Percentiles rank a stretch among this genome's conserved stretches.
phyloP scores from a whole-genome alignment of 1,140 invertebrate genomes.

The Conus betulinus region DNA sequence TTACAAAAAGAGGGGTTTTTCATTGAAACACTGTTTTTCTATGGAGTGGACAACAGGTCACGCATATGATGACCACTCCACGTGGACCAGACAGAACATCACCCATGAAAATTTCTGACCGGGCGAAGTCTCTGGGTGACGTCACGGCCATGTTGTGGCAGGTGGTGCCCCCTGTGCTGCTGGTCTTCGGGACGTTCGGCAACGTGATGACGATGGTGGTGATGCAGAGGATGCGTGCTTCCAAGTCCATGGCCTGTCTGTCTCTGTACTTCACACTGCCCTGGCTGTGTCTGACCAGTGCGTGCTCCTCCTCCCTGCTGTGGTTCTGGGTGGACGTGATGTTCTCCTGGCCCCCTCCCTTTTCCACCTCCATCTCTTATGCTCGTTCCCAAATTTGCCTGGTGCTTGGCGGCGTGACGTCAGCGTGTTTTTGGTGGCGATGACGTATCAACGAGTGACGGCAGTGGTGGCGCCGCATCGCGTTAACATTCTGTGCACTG shows the following conservation, averaged over 20 bases:
- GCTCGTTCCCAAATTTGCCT: too few species aligned
- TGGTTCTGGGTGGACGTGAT: background rate
- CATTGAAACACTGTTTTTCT: too few species aligned
- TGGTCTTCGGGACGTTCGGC: too few species aligned
- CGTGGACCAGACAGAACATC: too few species aligned
- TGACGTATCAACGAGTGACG: constrained; percentile 12
- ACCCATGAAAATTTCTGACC: too few species aligned
- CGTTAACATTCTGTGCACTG: background rate
- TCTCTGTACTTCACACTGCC: background rate
- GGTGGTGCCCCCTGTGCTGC: too few species aligned
- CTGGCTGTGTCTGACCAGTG: constrained; percentile 10
- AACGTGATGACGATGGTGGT: constrained; percentile 6
- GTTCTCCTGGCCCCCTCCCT: too few species aligned
- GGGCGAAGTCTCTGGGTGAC: too few species aligned
- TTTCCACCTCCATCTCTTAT: too few species aligned
- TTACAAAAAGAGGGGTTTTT: too few species aligned
- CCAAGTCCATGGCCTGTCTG: background rate
- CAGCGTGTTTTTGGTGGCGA: background rate
- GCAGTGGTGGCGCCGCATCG: background rate
- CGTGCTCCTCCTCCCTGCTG: background rate
- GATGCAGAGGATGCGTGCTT: background rate
- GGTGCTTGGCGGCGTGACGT: background rate
- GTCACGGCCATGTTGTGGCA: background rate
- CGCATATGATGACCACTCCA: too few species aligned
- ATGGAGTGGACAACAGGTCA: too few species aligned